Conservation (phyloP, 2,797 vertebrate species). For the Pogoniulus pusillus region DNA sequence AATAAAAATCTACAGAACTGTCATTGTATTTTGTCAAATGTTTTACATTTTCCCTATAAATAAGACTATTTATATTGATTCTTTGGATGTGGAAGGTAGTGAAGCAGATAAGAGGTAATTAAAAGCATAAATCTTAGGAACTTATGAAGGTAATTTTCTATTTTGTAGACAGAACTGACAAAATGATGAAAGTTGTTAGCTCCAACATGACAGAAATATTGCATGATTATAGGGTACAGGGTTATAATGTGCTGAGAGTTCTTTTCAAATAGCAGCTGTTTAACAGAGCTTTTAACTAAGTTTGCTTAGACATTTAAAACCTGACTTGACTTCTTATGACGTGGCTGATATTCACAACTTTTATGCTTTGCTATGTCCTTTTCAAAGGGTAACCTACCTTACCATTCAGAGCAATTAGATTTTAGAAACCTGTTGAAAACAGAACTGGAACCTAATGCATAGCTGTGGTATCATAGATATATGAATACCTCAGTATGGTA, state of each 20-base stretch:
- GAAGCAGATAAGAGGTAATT: conserved; percentile 78
- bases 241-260: conserved; percentile 55
- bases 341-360: not conserved
- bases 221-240: conserved; percentile 55
- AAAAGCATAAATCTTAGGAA: conserved; percentile 81
- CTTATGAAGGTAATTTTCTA: conserved; percentile 75
- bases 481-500: not conserved
- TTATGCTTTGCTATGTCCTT: not conserved
- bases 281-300: conserved; percentile 60
- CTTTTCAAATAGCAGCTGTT: conserved; percentile 53
- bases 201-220: conserved; percentile 77
- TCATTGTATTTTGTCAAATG: conserved; percentile 63
- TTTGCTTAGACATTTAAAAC: conserved; percentile 43
- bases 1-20: conserved; percentile 66
- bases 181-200: conserved; percentile 78
- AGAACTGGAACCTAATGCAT: not conserved
- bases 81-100: conserved; percentile 68
- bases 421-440: not conserved
- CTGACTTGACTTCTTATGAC: conserved; percentile 11
- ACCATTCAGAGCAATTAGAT: not conserved
- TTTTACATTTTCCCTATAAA: conserved; percentile 75
- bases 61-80: conserved; percentile 78
- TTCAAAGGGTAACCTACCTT: conserved; percentile 11
- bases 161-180: conserved; percentile 79
- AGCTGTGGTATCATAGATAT: not conserved